Percentiles rank a stretch among this genome's conserved stretches.
phyloP scores from a whole-genome alignment of 1,140 invertebrate genomes.

The Penaeus japonicus region DNA sequence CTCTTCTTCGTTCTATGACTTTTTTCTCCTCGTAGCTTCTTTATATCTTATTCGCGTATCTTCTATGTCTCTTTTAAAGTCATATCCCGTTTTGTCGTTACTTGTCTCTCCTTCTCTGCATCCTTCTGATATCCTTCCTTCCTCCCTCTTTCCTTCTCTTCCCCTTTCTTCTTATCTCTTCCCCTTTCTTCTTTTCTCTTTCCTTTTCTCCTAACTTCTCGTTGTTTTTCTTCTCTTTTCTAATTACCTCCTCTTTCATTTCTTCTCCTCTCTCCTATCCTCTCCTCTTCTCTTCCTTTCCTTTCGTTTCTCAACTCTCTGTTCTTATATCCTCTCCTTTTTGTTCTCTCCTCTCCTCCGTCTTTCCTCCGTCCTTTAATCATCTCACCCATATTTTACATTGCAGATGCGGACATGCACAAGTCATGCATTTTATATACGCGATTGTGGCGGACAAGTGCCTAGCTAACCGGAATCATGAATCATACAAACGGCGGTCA shows the following conservation, averaged over 20 bases:
- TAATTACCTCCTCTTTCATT: neutral
- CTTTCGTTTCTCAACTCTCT: neutral
- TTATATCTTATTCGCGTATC: too few relatives aligned
- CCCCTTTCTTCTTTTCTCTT: neutral
- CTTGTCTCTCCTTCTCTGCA: too few relatives aligned
- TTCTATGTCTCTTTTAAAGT: too few relatives aligned
- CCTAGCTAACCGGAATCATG: too few relatives aligned
- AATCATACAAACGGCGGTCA: too few relatives aligned
- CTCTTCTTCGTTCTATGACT: too few relatives aligned
- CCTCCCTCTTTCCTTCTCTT: neutral
- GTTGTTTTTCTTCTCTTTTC: neutral
- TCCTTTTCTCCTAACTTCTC: neutral
- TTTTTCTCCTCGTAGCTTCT: too few relatives aligned
- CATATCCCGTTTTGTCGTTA: too few relatives aligned
- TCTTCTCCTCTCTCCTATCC: too few relatives aligned
- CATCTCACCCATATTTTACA: neutral
- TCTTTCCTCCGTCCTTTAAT: neutral
- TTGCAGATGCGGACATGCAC: too few relatives aligned
- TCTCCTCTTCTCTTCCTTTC: neutral
- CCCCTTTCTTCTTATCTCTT: neutral
- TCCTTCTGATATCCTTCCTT: neutral
- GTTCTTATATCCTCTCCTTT: neutral
- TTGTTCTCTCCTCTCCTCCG: neutral
- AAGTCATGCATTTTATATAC: too few relatives aligned
- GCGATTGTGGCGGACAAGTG: too few relatives aligned